phyloP scores from a whole-genome alignment of 2,797 vertebrate species.

The Cheracebus regulus region DNA sequence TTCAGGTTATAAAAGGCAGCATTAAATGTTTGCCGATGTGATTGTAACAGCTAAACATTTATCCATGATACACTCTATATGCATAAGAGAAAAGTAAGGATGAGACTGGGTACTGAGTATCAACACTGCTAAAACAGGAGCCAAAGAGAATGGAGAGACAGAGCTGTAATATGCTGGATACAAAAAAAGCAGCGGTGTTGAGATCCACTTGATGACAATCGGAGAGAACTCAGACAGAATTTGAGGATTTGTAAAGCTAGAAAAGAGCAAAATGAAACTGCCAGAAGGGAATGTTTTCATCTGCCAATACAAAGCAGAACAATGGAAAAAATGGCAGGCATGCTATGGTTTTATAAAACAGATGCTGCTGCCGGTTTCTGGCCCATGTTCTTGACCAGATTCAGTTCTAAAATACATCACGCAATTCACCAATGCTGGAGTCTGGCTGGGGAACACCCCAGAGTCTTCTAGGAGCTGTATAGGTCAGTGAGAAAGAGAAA shows the following conservation, averaged over 20 bases:
- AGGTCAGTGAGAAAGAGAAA: neutral
- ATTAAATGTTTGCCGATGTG: conserved; percentile 62
- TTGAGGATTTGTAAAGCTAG: conserved; percentile 75
- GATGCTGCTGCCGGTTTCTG: conserved; percentile 65
- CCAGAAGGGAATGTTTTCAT: conserved; percentile 78
- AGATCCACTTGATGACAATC: conserved; percentile 72
- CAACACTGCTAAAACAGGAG: conserved; percentile 60
- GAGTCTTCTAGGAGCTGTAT: neutral
- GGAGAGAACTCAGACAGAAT: conserved; percentile 76
- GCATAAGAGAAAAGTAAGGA: conserved; percentile 65
- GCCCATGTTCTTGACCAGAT: conserved; percentile 61
- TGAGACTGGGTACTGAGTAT: conserved; percentile 35
- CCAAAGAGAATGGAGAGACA: conserved; percentile 60
- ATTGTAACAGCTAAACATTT: conserved; percentile 68
- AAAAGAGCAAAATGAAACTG: conserved; percentile 80
- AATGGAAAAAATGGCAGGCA: conserved; percentile 47
- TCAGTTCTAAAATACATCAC: conserved; percentile 71
- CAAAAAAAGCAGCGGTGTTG: conserved; percentile 63
- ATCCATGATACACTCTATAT: conserved; percentile 47
- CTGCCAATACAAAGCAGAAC: conserved; percentile 74
- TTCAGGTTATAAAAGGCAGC: conserved; percentile 34
- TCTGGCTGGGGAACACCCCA: conserved; percentile 49
- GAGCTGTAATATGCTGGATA: conserved; percentile 57
- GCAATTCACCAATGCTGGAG: conserved; percentile 66
- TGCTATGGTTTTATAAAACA: conserved; percentile 66